Evolutionary conservation across 2,797 vertebrate species (phyloP).

Genomic region (Hyperoplus lanceolatus): DNA sequence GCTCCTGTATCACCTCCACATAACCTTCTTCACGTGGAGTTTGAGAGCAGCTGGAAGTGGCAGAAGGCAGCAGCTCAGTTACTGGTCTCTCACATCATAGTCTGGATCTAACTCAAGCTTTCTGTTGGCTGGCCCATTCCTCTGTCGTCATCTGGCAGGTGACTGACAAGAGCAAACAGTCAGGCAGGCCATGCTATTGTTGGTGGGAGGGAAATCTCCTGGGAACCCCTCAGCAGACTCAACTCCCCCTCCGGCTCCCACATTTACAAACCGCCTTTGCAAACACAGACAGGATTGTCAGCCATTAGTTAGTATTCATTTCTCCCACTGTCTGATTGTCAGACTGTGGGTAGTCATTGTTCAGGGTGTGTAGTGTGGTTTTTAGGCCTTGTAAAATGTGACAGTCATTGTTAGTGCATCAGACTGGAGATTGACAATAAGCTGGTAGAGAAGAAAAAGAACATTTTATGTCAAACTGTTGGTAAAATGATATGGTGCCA

Average conservation of each 20-base stretch:
- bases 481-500: constrained; percentile 6
- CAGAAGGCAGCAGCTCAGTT: not conserved
- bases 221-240: constrained; percentile 60
- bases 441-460: constrained; percentile 37
- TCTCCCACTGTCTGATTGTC: constrained; percentile 62
- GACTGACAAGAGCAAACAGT: constrained; percentile 83
- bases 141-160: constrained; percentile 75
- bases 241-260: not conserved
- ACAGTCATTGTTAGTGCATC: constrained; percentile 62
- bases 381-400: constrained; percentile 60
- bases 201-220: constrained; percentile 66
- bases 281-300: constrained; percentile 75
- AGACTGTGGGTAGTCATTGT: constrained; percentile 59
- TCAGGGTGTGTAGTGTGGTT: constrained; percentile 61
- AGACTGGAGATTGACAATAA: constrained; percentile 28
- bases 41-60: constrained; percentile 2
- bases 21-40: not conserved
- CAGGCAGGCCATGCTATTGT: constrained; percentile 67
- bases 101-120: constrained; percentile 51
- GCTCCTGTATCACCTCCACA: not conserved
- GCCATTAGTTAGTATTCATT: constrained; percentile 79
- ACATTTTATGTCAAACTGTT: constrained; percentile 1
- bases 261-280: constrained; percentile 43
- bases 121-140: constrained; percentile 48
- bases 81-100: constrained; percentile 21